Evolutionary conservation across 2,113 vertebrate genomes (phyloP).

Genomic region (Cisticola juncidis): DNA sequence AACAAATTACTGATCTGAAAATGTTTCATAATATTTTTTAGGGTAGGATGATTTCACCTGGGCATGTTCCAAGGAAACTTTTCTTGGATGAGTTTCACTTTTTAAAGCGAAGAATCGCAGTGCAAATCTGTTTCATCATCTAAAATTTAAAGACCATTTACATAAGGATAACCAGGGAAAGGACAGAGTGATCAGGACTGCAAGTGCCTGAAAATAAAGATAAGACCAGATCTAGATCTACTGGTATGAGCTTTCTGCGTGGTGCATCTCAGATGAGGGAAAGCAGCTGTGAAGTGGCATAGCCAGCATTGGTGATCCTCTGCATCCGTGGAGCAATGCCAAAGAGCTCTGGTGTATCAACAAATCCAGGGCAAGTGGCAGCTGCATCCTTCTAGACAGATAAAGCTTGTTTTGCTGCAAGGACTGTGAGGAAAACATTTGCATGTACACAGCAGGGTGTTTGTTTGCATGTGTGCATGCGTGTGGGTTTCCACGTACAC

Average conservation of each 20-base stretch:
- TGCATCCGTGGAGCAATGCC: constrained; percentile 27
- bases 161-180: not conserved
- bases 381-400: constrained; percentile 24
- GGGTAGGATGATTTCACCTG: not conserved
- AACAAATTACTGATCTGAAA: not conserved
- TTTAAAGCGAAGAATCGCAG: not conserved
- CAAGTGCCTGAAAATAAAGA: constrained; percentile 28
- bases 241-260: not conserved
- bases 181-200: not conserved
- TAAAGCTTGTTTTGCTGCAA: constrained; percentile 7
- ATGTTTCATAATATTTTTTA: not conserved
- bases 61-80: not conserved
- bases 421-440: not conserved
- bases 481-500: not conserved
- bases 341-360: constrained; percentile 2
- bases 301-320: constrained; percentile 29
- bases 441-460: not conserved
- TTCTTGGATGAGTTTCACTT: not conserved
- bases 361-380: constrained; percentile 25
- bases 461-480: not conserved
- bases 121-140: not conserved
- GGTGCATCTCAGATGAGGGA: constrained; percentile 9
- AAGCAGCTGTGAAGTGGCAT: constrained; percentile 5
- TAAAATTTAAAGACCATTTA: constrained; percentile 5
- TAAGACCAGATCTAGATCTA: constrained; percentile 16